Evolutionary conservation across 2,888 invertebrate genomes (phyloP), one percentile per base, ranked within the genome.

Genomic region (Chaetoderma sp.): DNA sequence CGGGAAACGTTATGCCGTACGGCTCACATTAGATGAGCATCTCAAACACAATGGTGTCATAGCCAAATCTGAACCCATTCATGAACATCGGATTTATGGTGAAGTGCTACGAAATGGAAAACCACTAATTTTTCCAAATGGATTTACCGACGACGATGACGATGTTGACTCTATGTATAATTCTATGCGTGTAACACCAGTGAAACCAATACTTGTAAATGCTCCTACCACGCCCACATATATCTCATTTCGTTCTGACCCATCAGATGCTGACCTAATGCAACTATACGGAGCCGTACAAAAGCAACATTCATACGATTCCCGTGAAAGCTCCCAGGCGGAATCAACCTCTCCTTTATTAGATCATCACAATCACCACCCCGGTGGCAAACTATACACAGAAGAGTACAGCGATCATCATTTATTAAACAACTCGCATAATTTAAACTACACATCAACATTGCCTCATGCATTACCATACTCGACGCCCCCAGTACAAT

Each of bases 211-310:
- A n/a, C 13, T 32, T 52, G 32, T 28, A 32, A 52, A 52, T 33
- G 32, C 32, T 52, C 32, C 32, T 2, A 52, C 28, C 32, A 52
- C 52, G 2, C 32, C 52, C 69, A 82, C 79, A 1, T 82, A 82
- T 64, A 76, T 82, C n/a, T 82, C 81, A 54, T 82, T 82, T 64
- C 78, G 78, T 65, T 73, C 77, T 16, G 79, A 79, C 54, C 72
- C 76, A 47, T 75, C 77, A 1, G 79, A 80, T 44, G 78, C 78
- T 1, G 76, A 78, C 13, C 65, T 78, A 56, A 68, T 74, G 39
- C 74, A 73, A 39, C 67, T 74, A n/a, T 77, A 77, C 59, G 61
- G 72, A 0, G 32, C 32, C n/a, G 32, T 52, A 16, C 52, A 28
- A 28, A 52, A 52, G 23, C 28, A 33, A 30, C 28, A 33, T 13